A percentile compares a stretch with the other conserved stretches of the same genome.
Evolutionary conservation across 2,888 invertebrate species (phyloP).

Genomic region (Marronus borbonicus): DNA sequence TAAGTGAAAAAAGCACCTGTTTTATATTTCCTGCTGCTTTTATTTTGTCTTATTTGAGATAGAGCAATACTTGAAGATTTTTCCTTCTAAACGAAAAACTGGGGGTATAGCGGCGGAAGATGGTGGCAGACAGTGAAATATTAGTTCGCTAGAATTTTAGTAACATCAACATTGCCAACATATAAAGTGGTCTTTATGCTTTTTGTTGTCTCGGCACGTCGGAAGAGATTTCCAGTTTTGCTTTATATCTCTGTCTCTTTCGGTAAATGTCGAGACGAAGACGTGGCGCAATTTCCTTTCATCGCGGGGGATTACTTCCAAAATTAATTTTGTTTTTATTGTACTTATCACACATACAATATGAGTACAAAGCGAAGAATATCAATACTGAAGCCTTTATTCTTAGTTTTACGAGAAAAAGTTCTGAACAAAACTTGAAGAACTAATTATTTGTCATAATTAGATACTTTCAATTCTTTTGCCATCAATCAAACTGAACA

Average conservation of each 20-base stretch:
- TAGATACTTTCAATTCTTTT: no score
- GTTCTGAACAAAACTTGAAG: no score
- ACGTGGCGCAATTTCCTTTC: no score
- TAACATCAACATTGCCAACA: slow-evolving; percentile 27
- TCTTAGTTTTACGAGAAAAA: no score
- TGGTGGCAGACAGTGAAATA: slow-evolving; percentile 31
- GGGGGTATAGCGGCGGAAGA: slow-evolving; percentile 1
- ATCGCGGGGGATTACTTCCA: no score
- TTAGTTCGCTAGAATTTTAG: slow-evolving; percentile 26
- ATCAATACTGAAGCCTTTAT: no score
- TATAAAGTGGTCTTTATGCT: slow-evolving; percentile 32
- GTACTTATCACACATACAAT: background rate
- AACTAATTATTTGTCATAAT: no score
- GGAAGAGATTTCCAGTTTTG: slow-evolving; percentile 33
- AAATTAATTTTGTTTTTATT: no score
- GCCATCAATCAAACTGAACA: no score
- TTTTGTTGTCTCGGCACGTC: slow-evolving; percentile 16
- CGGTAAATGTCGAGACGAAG: background rate
- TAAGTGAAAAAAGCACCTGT: slow-evolving; percentile 10
- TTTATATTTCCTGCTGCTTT: slow-evolving; percentile 16
- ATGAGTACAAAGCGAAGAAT: no score
- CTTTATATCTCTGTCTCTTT: slow-evolving; percentile 4
- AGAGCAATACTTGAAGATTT: slow-evolving; percentile 13
- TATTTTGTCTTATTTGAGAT: slow-evolving; percentile 30
- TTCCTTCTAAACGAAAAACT: slow-evolving; percentile 3